Conservation (phyloP, 1,140 invertebrate genomes). For the Drosophila tristis region DNA sequence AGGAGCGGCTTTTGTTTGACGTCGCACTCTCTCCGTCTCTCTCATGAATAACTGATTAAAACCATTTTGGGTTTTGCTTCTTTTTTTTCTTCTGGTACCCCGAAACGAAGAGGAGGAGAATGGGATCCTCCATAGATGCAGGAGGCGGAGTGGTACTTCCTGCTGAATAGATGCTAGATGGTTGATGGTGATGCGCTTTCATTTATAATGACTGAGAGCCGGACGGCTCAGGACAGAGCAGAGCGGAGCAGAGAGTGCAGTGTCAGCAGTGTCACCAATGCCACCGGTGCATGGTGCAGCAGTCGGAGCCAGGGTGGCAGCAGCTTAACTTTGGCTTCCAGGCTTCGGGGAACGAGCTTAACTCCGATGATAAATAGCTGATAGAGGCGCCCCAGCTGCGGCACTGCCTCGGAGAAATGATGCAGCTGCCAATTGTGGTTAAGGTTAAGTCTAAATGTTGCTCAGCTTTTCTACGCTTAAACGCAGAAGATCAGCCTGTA, state of each 20-base stretch:
- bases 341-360: constrained; percentile 8
- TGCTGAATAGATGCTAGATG: constrained; percentile 18
- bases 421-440: constrained; percentile 44
- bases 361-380: constrained; percentile 51
- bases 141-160: not conserved
- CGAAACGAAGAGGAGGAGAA: too few relatives aligned
- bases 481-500: not conserved
- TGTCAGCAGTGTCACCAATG: constrained; percentile 25
- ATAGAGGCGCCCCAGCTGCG: not conserved
- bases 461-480: not conserved
- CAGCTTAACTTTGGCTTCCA: constrained; percentile 22
- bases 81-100: constrained; percentile 3
- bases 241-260: constrained; percentile 25
- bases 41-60: constrained; percentile 83
- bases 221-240: constrained; percentile 1
- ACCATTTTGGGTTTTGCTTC: constrained; percentile 59
- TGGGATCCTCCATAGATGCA: not conserved
- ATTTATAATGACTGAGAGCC: constrained; percentile 71
- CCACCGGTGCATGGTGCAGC: not conserved
- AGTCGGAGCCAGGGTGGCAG: constrained; percentile 8
- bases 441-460: constrained; percentile 13
- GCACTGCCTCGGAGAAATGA: constrained; percentile 42
- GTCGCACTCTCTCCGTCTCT: constrained; percentile 61
- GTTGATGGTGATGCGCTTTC: constrained; percentile 53
- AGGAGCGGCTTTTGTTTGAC: constrained; percentile 71